A percentile compares a stretch with the other conserved stretches of the same genome.
These are phyloP conservation scores for Parthenolecanium corni DNA, from an alignment of 2,888 invertebrate genomes.

Conservation along the genomic window DNA sequence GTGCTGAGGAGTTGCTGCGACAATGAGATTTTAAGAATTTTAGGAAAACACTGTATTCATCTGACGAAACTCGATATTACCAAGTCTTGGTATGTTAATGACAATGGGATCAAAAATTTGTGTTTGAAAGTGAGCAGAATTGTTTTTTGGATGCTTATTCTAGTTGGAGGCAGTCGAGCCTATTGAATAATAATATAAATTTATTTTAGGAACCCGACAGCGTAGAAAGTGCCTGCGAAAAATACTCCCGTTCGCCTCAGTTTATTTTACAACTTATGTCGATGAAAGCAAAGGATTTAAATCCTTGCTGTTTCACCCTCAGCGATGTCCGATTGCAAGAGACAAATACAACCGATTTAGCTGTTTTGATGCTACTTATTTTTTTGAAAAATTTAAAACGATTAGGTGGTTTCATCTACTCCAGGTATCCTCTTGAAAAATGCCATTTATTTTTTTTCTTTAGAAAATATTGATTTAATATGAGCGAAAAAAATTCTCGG, in stretches of 20 bases:
- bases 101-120: slow-evolving; percentile 35
- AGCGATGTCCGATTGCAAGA: slow-evolving; percentile 36
- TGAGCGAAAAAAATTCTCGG: too few relatives aligned
- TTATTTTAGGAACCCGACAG: slow-evolving; percentile 7
- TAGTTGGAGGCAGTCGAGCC: not conserved
- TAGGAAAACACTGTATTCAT: slow-evolving; percentile 35
- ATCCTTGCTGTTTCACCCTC: slow-evolving; percentile 34
- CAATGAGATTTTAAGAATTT: slow-evolving; percentile 35
- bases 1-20: slow-evolving; percentile 35
- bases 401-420: slow-evolving; percentile 36
- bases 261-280: not conserved
- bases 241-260: slow-evolving; percentile 3
- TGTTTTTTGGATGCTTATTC: not conserved
- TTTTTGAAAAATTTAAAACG: slow-evolving; percentile 35
- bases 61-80: slow-evolving; percentile 36
- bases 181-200: not conserved
- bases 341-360: slow-evolving; percentile 36
- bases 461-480: not conserved
- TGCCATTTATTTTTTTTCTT: too few relatives aligned
- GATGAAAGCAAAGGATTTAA: slow-evolving; percentile 28
- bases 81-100: slow-evolving; percentile 36
- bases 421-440: slow-evolving; percentile 34
- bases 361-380: slow-evolving; percentile 35
- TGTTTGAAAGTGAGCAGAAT: slow-evolving; percentile 32
- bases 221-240: slow-evolving; percentile 4